Base-by-base conservation (phyloP, 2,797 vertebrate species). In the Pogoniulus pusillus region DNA sequence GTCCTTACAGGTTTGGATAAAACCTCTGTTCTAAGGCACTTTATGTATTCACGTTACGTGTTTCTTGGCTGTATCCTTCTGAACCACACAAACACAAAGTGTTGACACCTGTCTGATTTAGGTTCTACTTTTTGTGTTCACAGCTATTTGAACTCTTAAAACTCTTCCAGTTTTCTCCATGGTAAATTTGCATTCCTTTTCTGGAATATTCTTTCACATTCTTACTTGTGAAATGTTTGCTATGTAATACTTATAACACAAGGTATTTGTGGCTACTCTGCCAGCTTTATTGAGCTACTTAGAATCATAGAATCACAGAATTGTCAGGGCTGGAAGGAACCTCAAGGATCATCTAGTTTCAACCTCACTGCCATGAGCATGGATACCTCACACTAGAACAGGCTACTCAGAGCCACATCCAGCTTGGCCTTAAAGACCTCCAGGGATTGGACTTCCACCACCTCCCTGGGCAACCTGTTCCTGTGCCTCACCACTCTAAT, bases 221-320 rank as follows among this genome's bases (percentile, higher is more conserved):
- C 34, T 65, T 27, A 69, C 34, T 90, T 0, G 1, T 72, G 43
- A 86, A 77, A 55, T 55, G 20, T 77, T 75, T 86, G 16, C 87
- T 63, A 53, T 88, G 51, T 86, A 92, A 92, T 92, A 95, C 94
- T 93, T 93, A 84, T 86, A 86, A 82, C 39, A 82, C 27, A 76
- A 91, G 83, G 80, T 34, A 35, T 16, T 79, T 79, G 62, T 71
- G 85, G 85, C 43, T 94, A 87, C 18, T 93, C 88, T 93, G n/a
- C 51, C 70, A 79, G 84, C 20, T 88, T 92, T 96, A 93, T 93
- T 92, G 60, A 65, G 32, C 69, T 82, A 77, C 72, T 92, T 41
- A 41, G 41, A 17, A 41, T 17, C 41, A 41, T 17, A 41, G 41
- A 17, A 41, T 41, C 41, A 41, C 14, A 17, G 41, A 17, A 41